phyloP scores from a whole-genome alignment of 2,888 invertebrate genomes.

The Drosophila mulleri region DNA sequence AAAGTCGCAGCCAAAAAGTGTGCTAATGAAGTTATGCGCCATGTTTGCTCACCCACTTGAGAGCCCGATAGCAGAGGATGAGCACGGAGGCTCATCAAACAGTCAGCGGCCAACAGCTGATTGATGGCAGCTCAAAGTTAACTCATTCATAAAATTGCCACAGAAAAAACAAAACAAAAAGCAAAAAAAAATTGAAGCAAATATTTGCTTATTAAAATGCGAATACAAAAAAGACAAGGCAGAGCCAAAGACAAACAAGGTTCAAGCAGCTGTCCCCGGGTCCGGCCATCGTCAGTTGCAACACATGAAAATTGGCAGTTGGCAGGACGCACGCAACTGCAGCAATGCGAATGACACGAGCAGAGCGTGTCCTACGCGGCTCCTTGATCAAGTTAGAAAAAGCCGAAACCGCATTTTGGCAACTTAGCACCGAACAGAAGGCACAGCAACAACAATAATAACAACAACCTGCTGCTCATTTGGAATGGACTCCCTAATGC shows the following conservation, averaged over 20 bases:
- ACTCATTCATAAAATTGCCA: constrained; percentile 67
- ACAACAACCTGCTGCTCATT: constrained; percentile 32
- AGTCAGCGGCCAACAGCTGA: constrained; percentile 65
- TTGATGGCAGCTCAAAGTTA: constrained; percentile 50
- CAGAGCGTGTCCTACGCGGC: constrained; percentile 26
- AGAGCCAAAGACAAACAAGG: constrained; percentile 52
- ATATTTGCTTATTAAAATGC: constrained; percentile 79
- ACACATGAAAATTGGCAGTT: constrained; percentile 73
- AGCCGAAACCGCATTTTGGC: constrained; percentile 71
- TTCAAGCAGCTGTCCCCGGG: constrained; percentile 67
- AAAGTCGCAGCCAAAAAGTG: constrained; percentile 44
- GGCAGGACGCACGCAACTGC: constrained; percentile 67
- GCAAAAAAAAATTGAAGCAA: constrained; percentile 35
- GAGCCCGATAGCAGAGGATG: constrained; percentile 4
- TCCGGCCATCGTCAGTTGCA: constrained; percentile 61
- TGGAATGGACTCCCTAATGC: constrained; percentile 72
- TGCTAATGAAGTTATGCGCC: constrained; percentile 74
- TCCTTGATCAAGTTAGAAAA: constrained; percentile 52
- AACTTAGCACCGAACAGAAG: constrained; percentile 66
- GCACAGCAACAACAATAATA: constrained; percentile 3
- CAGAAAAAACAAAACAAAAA: not conserved
- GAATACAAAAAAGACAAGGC: constrained; percentile 24
- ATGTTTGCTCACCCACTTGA: constrained; percentile 66
- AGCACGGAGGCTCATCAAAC: constrained; percentile 38
- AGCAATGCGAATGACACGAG: constrained; percentile 58